Conservation (phyloP, 2,888 invertebrate species). For the Eupithecia vulgata region DNA sequence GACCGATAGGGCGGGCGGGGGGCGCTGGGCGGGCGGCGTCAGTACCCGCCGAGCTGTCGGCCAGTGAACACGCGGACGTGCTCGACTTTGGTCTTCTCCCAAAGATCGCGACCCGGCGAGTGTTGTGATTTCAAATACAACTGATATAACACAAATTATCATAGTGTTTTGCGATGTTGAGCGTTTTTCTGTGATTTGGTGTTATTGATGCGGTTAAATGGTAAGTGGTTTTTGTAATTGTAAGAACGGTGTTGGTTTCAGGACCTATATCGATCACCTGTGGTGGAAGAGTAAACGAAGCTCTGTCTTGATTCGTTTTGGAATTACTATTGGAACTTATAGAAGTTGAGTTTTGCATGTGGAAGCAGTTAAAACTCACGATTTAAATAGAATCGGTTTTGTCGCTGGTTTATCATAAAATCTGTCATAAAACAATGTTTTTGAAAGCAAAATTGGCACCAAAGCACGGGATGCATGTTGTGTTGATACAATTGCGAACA, state of each 20-base stretch:
- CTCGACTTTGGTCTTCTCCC: constrained; percentile 41
- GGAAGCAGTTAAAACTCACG: background rate
- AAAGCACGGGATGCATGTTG: background rate
- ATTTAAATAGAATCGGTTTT: background rate
- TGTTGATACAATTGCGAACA: background rate
- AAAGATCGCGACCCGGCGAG: constrained; percentile 52
- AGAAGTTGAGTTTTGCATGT: constrained; percentile 1
- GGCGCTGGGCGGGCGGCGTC: constrained; percentile 61
- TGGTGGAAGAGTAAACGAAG: constrained; percentile 18
- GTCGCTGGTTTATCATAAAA: background rate
- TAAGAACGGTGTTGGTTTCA: constrained; percentile 23
- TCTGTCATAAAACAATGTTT: background rate
- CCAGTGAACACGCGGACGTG: constrained; percentile 53
- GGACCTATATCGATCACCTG: constrained; percentile 32
- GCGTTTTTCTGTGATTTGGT: constrained; percentile 45
- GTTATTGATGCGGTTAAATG: constrained; percentile 53
- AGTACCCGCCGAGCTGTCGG: constrained; percentile 72
- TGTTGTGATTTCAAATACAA: constrained; percentile 47
- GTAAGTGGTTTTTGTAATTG: constrained; percentile 51
- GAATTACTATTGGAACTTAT: constrained; percentile 4
- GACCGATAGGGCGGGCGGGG: constrained; percentile 77
- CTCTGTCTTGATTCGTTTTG: constrained; percentile 17
- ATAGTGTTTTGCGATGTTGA: constrained; percentile 53
- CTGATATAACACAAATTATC: background rate
- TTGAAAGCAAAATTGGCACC: background rate